phyloP scores from a whole-genome alignment of 2,797 vertebrate genomes.

The Bothrops alternatus region DNA sequence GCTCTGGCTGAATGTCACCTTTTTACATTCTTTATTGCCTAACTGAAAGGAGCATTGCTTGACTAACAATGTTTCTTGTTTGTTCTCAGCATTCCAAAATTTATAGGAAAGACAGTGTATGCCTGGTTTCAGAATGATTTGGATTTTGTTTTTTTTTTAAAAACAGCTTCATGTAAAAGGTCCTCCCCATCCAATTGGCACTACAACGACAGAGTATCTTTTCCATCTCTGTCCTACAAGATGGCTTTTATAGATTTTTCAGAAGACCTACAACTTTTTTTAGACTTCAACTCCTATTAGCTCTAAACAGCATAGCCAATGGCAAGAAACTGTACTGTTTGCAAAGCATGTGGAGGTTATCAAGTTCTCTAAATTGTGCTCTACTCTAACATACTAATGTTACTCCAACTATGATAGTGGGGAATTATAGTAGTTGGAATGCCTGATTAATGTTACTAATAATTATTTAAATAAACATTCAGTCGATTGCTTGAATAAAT shows the following conservation, averaged over 20 bases:
- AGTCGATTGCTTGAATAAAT: neutral
- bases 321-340: neutral
- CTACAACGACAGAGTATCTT: neutral
- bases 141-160: neutral
- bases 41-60: neutral
- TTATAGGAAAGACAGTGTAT: neutral
- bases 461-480: neutral
- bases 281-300: neutral
- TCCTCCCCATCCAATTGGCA: neutral
- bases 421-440: neutral
- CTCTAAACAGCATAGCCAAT: neutral
- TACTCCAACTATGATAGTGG: neutral
- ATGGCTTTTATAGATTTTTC: neutral
- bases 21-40: neutral
- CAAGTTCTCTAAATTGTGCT: neutral
- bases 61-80: neutral
- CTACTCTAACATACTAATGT: neutral
- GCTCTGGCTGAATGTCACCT: neutral
- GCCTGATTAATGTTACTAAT: neutral
- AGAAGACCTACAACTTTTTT: neutral
- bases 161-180: neutral
- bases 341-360: neutral
- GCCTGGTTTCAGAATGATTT: neutral
- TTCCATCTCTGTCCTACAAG: neutral
- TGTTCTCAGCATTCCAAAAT: neutral